Percentiles rank a stretch among this genome's conserved stretches.
These are phyloP conservation scores for Eptesicus fuscus DNA, from an alignment of 2,113 vertebrate genomes.

Conservation along the genomic window DNA sequence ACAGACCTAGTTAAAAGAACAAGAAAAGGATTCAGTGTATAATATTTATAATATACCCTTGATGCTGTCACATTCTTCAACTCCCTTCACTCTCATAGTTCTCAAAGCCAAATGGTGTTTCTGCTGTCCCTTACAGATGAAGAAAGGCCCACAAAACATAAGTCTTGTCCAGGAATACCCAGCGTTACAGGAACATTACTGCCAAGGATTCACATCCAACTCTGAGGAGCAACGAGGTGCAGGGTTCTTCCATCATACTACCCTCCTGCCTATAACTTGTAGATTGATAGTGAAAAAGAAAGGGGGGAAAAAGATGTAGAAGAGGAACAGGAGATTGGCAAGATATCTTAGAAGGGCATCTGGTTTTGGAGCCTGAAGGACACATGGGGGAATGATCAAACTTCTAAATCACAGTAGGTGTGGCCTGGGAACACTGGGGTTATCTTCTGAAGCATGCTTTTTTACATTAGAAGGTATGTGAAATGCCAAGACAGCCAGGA, in stretches of 20 bases:
- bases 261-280: neutral
- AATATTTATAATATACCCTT: neutral
- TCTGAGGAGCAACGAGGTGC: neutral
- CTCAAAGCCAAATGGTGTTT: neutral
- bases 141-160: neutral
- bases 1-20: neutral
- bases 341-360: neutral
- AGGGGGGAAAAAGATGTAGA: neutral
- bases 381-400: neutral
- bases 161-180: neutral
- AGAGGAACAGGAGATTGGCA: neutral
- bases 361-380: conserved; percentile 19
- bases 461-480: neutral
- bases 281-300: neutral
- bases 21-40: neutral
- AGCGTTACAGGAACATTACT: neutral
- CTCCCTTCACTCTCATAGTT: neutral
- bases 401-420: neutral
- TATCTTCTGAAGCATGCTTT: neutral
- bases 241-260: neutral
- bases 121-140: neutral
- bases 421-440: neutral
- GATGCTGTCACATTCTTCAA: neutral
- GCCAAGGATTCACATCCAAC: neutral
- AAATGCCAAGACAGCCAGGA: conserved; percentile 37